Base-by-base conservation (phyloP, 2,888 invertebrate genomes). In the Ornithoptera alexandrae region DNA sequence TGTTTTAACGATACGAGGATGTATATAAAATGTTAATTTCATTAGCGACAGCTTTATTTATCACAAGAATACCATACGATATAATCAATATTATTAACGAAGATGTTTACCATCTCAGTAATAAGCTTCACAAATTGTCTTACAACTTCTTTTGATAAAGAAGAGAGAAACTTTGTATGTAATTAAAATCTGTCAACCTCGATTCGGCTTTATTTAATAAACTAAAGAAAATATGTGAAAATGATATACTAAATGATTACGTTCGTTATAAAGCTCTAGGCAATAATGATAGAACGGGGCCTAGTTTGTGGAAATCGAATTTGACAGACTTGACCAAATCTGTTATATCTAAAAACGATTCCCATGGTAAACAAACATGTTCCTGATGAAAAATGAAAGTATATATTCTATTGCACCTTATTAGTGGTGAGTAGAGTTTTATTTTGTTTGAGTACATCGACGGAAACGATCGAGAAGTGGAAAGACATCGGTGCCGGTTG, bases 1-100 rank as follows among this genome's bases (percentile, higher is more conserved):
- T 62, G 58, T 70, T 62, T 56, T 42, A n/a, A 71, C 74, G 73
- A 58, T 67, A 60, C 61, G 72, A 78, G 78, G 79, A 76, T 74
- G 74, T 59, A 58, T 24, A 62, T 71, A 65, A 68, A 72, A 69
- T 62, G 65, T 10, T 22, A 50, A 12, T 50, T 17, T 1, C 18
- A 50, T 50, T 50, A 50, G 50, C 15, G 15, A 50, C 15, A 17
- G 50, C 17, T 50, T 50, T 2, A 50, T 50, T 50, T 18, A 50
- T 50, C 50, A 50, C 17, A 50, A 50, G 50, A 50, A 50, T 17
- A 15, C 18, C 15, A 50, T 18, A 17, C 18, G 15, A 50, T 17
- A 18, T 50, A 50, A 30, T 50, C 15, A 50, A 50, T 5, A 50
- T 15, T 50, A 18, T 50, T 50, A 50, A 50, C 15, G 15, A 50